Evolutionary conservation across 2,113 vertebrate species (phyloP).

Genomic region (Microcebus lehilahytsara): DNA sequence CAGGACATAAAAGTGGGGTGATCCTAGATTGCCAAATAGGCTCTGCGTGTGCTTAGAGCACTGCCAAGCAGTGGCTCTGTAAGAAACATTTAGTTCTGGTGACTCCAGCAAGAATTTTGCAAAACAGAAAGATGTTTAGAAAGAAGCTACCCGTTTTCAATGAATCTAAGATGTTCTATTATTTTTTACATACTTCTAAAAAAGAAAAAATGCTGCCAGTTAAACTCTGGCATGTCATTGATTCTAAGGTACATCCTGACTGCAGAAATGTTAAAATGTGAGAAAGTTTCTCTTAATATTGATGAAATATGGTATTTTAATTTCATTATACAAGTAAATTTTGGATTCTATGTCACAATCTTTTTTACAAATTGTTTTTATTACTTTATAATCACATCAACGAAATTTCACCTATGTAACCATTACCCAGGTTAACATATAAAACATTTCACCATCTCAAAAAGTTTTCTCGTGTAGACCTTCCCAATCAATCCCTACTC

Average conservation of each 20-base stretch:
- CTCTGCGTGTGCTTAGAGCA: neutral
- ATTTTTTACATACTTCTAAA: neutral
- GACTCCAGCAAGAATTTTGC: constrained; percentile 1
- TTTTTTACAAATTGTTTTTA: neutral
- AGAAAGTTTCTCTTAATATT: neutral
- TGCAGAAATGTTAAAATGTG: constrained; percentile 8
- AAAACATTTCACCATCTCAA: neutral
- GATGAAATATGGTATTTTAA: neutral
- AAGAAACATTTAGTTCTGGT: neutral
- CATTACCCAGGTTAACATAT: neutral
- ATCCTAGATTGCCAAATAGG: neutral
- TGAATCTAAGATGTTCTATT: neutral
- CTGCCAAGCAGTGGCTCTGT: neutral
- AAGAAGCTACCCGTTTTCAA: neutral
- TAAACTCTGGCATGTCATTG: neutral
- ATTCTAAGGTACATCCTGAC: neutral
- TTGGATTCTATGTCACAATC: neutral
- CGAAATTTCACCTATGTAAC: neutral
- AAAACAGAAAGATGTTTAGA: neutral
- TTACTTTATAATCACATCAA: neutral
- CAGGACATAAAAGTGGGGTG: neutral
- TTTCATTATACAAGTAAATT: neutral
- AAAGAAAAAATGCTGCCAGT: neutral
- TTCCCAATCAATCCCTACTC: neutral
- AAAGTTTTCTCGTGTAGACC: neutral